phyloP scores from a whole-genome alignment of 2,888 invertebrate species.

The Steromphala cineraria region DNA sequence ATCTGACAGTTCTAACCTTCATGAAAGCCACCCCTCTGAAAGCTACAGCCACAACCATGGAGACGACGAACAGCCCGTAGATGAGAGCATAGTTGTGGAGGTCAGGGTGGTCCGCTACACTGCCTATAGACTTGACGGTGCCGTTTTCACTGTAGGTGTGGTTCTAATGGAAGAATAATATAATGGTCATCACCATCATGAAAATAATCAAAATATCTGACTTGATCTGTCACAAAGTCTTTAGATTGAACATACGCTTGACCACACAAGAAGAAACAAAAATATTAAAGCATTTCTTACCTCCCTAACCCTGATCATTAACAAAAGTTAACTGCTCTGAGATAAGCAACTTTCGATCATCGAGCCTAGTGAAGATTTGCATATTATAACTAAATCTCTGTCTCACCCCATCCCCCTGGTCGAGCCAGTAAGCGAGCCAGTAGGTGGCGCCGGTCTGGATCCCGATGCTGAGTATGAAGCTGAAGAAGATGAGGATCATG shows the following conservation, averaged over 20 bases:
- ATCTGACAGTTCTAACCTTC: conserved; percentile 71
- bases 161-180: conserved; percentile 42
- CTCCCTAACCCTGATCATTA: too few relatives aligned
- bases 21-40: conserved; percentile 79
- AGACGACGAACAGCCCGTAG: conserved; percentile 78
- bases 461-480: conserved; percentile 78
- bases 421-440: conserved; percentile 80
- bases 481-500: conserved; percentile 48
- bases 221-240: too few relatives aligned
- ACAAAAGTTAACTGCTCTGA: too few relatives aligned
- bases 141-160: conserved; percentile 41
- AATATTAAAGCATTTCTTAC: too few relatives aligned
- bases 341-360: too few relatives aligned
- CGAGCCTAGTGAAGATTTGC: too few relatives aligned
- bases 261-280: too few relatives aligned
- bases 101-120: conserved; percentile 78
- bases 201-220: too few relatives aligned
- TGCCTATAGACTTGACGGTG: conserved; percentile 56
- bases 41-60: conserved; percentile 78
- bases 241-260: too few relatives aligned
- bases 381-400: too few relatives aligned
- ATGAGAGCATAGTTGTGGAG: conserved; percentile 78
- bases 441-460: conserved; percentile 79
- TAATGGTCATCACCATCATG: too few relatives aligned
- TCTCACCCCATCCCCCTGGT: conserved; percentile 75